These are phyloP conservation scores for Trissolcus basalis DNA, from an alignment of 1,140 invertebrate species.

Conservation along the genomic window DNA sequence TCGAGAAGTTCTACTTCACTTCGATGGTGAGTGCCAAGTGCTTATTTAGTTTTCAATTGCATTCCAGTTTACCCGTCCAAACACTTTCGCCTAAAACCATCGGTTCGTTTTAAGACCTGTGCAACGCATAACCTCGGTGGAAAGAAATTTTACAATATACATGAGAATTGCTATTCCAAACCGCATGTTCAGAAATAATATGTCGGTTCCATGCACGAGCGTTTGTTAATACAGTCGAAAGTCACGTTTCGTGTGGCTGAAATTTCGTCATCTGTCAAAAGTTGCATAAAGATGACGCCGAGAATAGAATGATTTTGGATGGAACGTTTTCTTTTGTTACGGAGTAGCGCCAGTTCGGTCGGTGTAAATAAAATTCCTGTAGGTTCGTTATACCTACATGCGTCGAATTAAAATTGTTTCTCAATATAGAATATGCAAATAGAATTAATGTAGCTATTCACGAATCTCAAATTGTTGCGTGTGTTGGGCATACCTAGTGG, in stretches of 20 bases:
- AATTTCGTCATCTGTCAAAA: constrained; percentile 36
- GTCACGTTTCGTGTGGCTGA: constrained; percentile 29
- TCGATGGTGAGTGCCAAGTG: constrained; percentile 83
- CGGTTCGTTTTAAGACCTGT: too few relatives aligned
- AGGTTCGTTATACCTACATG: constrained; percentile 15
- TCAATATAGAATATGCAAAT: constrained; percentile 2
- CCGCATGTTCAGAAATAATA: too few relatives aligned
- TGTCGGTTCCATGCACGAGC: not conserved
- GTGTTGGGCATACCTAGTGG: constrained; percentile 4
- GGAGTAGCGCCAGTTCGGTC: too few relatives aligned
- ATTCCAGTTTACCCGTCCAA: too few relatives aligned
- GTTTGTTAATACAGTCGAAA: constrained; percentile 7
- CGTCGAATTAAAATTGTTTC: constrained; percentile 19
- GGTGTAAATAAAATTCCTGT: constrained; percentile 4
- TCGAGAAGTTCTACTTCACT: constrained; percentile 89
- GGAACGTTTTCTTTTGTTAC: too few relatives aligned
- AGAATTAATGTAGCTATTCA: constrained; percentile 3
- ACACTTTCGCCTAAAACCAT: too few relatives aligned
- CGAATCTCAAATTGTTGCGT: constrained; percentile 3
- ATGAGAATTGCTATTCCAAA: too few relatives aligned
- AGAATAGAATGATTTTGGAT: constrained; percentile 25
- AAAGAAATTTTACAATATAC: too few relatives aligned
- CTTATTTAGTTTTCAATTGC: not conserved
- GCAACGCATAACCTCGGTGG: too few relatives aligned
- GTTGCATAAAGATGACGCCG: constrained; percentile 12